Evolutionary conservation across 2,888 invertebrate genomes (phyloP).

Genomic region (Drosophila mulleri): DNA sequence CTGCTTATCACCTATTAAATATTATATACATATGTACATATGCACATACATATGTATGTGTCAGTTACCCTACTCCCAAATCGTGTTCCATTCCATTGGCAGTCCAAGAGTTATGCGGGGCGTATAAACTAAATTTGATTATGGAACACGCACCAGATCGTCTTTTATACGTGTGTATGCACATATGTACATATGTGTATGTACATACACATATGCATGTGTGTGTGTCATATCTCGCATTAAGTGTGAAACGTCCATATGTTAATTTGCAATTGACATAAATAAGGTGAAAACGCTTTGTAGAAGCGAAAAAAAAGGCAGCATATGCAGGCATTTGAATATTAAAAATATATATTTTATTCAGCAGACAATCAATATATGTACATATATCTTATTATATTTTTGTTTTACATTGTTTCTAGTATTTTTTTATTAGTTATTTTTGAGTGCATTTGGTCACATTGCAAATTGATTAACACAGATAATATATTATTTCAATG

Average conservation of each 20-base stretch:
- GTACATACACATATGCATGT: background rate
- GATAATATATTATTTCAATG: background rate
- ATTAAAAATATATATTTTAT: background rate
- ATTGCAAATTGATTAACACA: conserved; percentile 10
- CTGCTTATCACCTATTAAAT: background rate
- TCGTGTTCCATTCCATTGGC: conserved; percentile 18
- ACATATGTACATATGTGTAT: background rate
- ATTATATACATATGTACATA: background rate
- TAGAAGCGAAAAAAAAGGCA: background rate
- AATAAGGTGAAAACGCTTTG: conserved; percentile 36
- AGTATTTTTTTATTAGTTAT: background rate
- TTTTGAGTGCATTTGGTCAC: conserved; percentile 2
- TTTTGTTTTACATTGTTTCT: no score
- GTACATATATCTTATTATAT: no score
- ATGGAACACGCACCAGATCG: conserved; percentile 34
- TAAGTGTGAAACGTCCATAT: conserved; percentile 56
- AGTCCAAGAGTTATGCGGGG: conserved; percentile 33
- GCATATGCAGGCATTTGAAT: background rate
- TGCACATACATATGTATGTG: no score
- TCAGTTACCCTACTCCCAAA: conserved; percentile 38
- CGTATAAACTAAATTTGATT: conserved; percentile 61
- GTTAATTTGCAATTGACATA: conserved; percentile 74
- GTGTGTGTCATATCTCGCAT: conserved; percentile 13
- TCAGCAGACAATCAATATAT: no score
- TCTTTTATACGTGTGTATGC: conserved; percentile 25